Conservation (phyloP, 2,888 invertebrate species). For the Mythimna vitellina region DNA sequence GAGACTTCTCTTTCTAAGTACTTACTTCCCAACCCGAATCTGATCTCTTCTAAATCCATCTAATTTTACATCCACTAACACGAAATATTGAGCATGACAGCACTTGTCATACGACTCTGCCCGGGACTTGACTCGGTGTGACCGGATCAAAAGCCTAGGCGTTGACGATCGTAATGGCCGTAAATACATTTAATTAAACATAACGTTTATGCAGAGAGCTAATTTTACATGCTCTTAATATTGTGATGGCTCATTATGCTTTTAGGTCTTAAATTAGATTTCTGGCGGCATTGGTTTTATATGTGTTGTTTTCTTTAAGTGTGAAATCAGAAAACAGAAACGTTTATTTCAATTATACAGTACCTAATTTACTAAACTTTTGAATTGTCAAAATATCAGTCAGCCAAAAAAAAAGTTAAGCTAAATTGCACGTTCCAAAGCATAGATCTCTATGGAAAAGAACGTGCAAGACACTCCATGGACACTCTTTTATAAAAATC, state of each 20-base stretch:
- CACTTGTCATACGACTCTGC: conserved; percentile 30
- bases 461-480: too few relatives aligned
- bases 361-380: too few relatives aligned
- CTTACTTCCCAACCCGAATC: neutral
- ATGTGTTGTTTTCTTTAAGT: neutral
- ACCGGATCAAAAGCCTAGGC: conserved; percentile 54
- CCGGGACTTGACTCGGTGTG: conserved; percentile 40
- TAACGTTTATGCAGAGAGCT: conserved; percentile 29
- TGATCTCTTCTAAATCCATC: conserved; percentile 4
- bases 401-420: too few relatives aligned
- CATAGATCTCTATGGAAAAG: too few relatives aligned
- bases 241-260: conserved; percentile 49
- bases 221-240: conserved; percentile 58
- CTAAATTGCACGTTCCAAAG: too few relatives aligned
- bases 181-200: conserved; percentile 57
- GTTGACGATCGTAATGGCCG: conserved; percentile 43
- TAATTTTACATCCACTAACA: conserved; percentile 49
- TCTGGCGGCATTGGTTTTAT: neutral
- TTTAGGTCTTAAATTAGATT: conserved; percentile 8
- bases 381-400: too few relatives aligned
- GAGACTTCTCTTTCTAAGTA: neutral
- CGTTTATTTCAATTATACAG: too few relatives aligned
- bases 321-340: too few relatives aligned
- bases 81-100: conserved; percentile 51
- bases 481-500: too few relatives aligned